These are phyloP conservation scores for Cyclophora albipunctata DNA, from an alignment of 2,888 invertebrate species.

Conservation along the genomic window DNA sequence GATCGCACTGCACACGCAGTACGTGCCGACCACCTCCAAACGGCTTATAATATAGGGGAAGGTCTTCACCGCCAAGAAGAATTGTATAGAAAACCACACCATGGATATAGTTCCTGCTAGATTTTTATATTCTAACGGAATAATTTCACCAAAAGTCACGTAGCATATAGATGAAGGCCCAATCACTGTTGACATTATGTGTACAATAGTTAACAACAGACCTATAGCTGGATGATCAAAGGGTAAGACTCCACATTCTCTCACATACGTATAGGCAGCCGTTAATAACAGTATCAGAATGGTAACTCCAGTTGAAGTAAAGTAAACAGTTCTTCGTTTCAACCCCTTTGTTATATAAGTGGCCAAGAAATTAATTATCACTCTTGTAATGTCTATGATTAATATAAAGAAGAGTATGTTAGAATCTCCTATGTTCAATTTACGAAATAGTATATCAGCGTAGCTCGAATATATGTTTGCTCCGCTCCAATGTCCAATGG, in stretches of 20 bases:
- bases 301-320: constrained; percentile 30
- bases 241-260: constrained; percentile 29
- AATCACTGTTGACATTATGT: constrained; percentile 65
- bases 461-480: constrained; percentile 34
- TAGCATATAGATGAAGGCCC: constrained; percentile 79
- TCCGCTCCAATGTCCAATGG: constrained; percentile 42
- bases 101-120: constrained; percentile 64
- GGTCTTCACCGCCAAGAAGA: constrained; percentile 28
- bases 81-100: constrained; percentile 25
- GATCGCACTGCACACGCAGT: constrained; percentile 32
- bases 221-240: constrained; percentile 20
- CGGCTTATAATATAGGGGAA: constrained; percentile 20
- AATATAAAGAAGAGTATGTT: constrained; percentile 35
- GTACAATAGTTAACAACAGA: constrained; percentile 22
- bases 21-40: constrained; percentile 29
- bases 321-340: constrained; percentile 38
- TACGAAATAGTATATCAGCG: constrained; percentile 39
- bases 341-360: constrained; percentile 38
- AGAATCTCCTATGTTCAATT: constrained; percentile 27
- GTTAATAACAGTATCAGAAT: constrained; percentile 29
- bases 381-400: constrained; percentile 36
- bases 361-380: constrained; percentile 35
- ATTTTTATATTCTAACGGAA: constrained; percentile 75
- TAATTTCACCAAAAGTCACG: constrained; percentile 81
- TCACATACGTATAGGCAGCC: constrained; percentile 39